Conservation (phyloP, 2,888 invertebrate species). For the Brenthis daphne region DNA sequence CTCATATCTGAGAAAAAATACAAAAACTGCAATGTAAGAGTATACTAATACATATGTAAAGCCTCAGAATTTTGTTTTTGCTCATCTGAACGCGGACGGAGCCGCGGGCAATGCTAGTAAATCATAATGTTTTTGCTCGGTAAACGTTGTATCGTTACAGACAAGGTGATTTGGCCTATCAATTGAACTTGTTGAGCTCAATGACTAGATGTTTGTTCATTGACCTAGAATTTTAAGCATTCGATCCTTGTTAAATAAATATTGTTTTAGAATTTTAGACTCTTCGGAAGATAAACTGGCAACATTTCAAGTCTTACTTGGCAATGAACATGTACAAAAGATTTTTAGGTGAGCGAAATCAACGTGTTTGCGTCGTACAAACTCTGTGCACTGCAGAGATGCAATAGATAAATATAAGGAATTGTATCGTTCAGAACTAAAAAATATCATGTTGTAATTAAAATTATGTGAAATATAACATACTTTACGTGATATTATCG, state of each 20-base stretch:
- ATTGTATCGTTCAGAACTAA: neutral
- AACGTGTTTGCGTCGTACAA: neutral
- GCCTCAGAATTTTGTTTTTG: no score
- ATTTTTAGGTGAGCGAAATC: neutral
- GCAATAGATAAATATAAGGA: no score
- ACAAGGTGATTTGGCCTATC: constrained; percentile 32
- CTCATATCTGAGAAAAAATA: no score
- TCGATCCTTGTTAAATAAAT: constrained; percentile 5
- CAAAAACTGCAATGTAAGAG: no score
- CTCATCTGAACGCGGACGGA: no score
- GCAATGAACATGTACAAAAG: neutral
- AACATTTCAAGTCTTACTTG: constrained; percentile 6
- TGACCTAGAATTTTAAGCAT: constrained; percentile 29
- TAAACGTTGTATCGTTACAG: constrained; percentile 20
- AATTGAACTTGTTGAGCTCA: constrained; percentile 30
- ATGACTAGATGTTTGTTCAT: constrained; percentile 19
- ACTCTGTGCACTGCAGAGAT: neutral
- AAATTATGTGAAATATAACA: neutral
- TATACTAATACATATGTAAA: no score
- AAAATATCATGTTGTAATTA: neutral
- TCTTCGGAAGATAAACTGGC: constrained; percentile 25
- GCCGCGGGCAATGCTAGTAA: no score
- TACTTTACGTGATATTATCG: constrained; percentile 6
- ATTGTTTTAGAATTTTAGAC: constrained; percentile 9
- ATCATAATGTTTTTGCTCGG: constrained; percentile 11